Percentiles rank a stretch among this genome's conserved stretches.
phyloP scores from a whole-genome alignment of 2,113 vertebrate species.

The Laticauda laticaudata region DNA sequence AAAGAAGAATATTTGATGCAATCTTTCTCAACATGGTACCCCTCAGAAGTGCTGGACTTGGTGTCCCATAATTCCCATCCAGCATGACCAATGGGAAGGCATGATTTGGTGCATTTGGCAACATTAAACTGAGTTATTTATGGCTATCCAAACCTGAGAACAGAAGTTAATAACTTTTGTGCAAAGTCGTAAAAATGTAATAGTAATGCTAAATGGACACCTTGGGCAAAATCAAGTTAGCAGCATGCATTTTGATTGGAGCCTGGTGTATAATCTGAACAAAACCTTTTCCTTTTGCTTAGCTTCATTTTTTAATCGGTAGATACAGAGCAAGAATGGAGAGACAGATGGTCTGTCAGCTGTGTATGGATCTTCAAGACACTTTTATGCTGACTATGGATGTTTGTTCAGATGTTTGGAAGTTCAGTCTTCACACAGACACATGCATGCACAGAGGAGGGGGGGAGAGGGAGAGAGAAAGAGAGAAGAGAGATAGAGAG shows the following conservation, averaged over 20 bases:
- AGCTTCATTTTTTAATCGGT: slow-evolving; percentile 20
- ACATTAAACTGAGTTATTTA: slow-evolving; percentile 47
- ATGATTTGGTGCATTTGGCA: slow-evolving; percentile 20
- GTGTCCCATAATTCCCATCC: neutral
- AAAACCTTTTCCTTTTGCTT: neutral
- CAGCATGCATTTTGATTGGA: slow-evolving; percentile 27
- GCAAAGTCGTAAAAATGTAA: slow-evolving; percentile 47
- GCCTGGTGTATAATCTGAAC: slow-evolving; percentile 21
- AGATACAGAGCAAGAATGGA: slow-evolving; percentile 18
- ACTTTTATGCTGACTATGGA: slow-evolving; percentile 28
- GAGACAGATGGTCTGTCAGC: slow-evolving; percentile 36
- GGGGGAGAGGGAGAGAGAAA: too few species aligned
- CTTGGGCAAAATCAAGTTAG: slow-evolving; percentile 26
- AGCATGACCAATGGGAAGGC: neutral
- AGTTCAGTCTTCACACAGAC: neutral
- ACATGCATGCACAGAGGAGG: neutral
- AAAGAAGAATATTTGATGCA: neutral
- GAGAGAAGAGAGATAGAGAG: too few species aligned
- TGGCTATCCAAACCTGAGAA: slow-evolving; percentile 48
- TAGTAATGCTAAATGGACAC: slow-evolving; percentile 19
- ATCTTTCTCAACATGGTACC: neutral
- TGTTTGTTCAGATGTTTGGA: slow-evolving; percentile 20
- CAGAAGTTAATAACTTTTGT: slow-evolving; percentile 53
- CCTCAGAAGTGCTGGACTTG: neutral
- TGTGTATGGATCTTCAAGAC: slow-evolving; percentile 1